These are phyloP conservation scores for Pantherophis vulpinus DNA, from an alignment of 2,797 vertebrate species.

Conservation along the genomic window DNA sequence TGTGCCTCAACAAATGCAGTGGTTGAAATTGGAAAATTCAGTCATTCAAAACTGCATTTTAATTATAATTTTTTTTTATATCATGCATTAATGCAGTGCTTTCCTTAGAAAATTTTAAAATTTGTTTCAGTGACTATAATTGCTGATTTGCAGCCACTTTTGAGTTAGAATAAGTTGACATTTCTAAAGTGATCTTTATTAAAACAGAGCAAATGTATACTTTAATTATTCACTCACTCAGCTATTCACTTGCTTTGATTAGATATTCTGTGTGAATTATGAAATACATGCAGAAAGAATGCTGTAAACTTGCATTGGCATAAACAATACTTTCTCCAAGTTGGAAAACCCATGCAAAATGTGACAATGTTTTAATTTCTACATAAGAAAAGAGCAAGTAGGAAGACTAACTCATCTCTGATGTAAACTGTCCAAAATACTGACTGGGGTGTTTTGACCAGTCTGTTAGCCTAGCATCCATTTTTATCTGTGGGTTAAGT, in stretches of 20 bases:
- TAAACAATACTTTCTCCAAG: not conserved
- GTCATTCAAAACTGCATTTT: slow-evolving; percentile 77
- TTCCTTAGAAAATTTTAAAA: slow-evolving; percentile 68
- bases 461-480: not conserved
- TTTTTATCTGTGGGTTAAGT: not conserved
- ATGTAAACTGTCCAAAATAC: slow-evolving; percentile 22
- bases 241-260: slow-evolving; percentile 10
- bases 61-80: slow-evolving; percentile 72
- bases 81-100: slow-evolving; percentile 82
- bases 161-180: slow-evolving; percentile 64
- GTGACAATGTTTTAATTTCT: slow-evolving; percentile 26
- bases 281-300: slow-evolving; percentile 34
- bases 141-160: slow-evolving; percentile 84
- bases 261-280: slow-evolving; percentile 4
- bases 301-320: slow-evolving; percentile 39
- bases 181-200: slow-evolving; percentile 2
- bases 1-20: slow-evolving; percentile 74
- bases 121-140: slow-evolving; percentile 69
- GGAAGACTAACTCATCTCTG: not conserved
- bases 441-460: slow-evolving; percentile 24
- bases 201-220: not conserved
- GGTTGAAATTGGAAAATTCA: slow-evolving; percentile 77
- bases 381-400: slow-evolving; percentile 23
- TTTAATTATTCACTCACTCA: slow-evolving; percentile 26
- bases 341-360: slow-evolving; percentile 7